Conservation (phyloP, 2,797 vertebrate genomes). For the Labroides dimidiatus region DNA sequence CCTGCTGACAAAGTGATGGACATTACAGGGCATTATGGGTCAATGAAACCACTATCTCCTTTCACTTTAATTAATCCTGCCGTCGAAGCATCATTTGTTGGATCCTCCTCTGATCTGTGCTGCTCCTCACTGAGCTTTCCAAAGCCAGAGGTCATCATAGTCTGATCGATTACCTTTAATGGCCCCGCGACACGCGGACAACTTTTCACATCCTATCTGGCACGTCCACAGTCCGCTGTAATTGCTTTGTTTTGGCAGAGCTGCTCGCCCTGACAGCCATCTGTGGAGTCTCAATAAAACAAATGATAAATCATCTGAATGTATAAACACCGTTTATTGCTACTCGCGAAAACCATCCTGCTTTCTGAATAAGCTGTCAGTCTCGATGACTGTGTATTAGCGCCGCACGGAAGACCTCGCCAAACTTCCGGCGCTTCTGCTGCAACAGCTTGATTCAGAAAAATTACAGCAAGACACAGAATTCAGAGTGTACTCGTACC, state of each 20-base stretch:
- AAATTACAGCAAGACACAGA: neutral
- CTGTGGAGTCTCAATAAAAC: conserved; percentile 19
- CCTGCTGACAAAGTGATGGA: neutral
- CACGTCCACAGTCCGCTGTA: conserved; percentile 15
- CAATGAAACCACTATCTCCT: conserved; percentile 19
- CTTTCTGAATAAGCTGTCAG: conserved; percentile 10
- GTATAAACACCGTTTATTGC: conserved; percentile 6
- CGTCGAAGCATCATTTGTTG: conserved; percentile 34
- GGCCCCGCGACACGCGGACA: conserved; percentile 4
- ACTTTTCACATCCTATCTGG: conserved; percentile 12
- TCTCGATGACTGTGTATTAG: conserved; percentile 7
- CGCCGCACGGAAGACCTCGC: neutral
- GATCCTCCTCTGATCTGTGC: conserved; percentile 23
- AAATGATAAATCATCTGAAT: conserved; percentile 11
- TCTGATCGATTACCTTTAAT: conserved; percentile 43
- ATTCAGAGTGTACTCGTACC: conserved; percentile 7
- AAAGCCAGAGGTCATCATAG: conserved; percentile 19
- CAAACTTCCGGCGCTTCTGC: neutral
- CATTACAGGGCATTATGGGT: conserved; percentile 27
- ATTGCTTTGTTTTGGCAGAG: conserved; percentile 21
- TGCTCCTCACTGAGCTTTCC: conserved; percentile 11
- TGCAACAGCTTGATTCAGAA: neutral
- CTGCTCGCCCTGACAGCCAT: conserved; percentile 9
- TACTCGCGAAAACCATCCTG: conserved; percentile 7
- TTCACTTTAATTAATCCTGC: conserved; percentile 40